These are phyloP conservation scores for Momotus momota DNA, from an alignment of 2,797 vertebrate species.

Conservation along the genomic window DNA sequence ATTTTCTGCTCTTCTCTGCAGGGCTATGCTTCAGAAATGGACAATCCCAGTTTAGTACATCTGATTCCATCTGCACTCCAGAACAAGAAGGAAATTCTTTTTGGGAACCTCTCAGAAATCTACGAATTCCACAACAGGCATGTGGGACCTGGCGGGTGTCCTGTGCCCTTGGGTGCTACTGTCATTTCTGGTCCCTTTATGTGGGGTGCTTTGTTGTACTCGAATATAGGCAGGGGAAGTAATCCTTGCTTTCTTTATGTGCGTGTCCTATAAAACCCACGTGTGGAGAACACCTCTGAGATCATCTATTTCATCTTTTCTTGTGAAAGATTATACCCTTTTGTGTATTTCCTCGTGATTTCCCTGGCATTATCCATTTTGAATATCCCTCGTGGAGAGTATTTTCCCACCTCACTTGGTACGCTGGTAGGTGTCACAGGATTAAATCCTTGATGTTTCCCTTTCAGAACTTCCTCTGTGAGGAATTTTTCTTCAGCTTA, in stretches of 20 bases:
- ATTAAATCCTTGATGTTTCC: background rate
- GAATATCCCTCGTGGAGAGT: background rate
- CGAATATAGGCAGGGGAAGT: background rate
- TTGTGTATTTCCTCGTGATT: background rate
- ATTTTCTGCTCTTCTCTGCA: slow-evolving; percentile 61
- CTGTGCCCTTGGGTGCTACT: background rate
- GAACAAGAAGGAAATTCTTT: slow-evolving; percentile 92
- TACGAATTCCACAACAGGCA: slow-evolving; percentile 94
- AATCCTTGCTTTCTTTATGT: background rate
- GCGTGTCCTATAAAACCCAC: background rate
- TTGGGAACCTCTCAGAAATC: slow-evolving; percentile 94
- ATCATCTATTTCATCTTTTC: background rate
- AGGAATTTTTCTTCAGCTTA: background rate
- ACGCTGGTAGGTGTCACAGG: background rate
- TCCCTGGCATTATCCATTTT: background rate
- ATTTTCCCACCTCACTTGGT: background rate
- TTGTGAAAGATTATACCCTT: background rate
- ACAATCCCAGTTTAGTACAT: slow-evolving; percentile 89
- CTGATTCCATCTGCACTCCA: slow-evolving; percentile 88
- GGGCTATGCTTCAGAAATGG: slow-evolving; percentile 92
- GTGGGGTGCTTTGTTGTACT: background rate
- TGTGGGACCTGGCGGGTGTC: background rate
- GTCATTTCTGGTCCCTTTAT: background rate
- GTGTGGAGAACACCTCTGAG: background rate
- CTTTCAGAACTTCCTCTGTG: background rate